Percentiles rank a stretch among this genome's conserved stretches.
phyloP scores from a whole-genome alignment of 2,888 invertebrate genomes.

The Macroteleia sp. region DNA sequence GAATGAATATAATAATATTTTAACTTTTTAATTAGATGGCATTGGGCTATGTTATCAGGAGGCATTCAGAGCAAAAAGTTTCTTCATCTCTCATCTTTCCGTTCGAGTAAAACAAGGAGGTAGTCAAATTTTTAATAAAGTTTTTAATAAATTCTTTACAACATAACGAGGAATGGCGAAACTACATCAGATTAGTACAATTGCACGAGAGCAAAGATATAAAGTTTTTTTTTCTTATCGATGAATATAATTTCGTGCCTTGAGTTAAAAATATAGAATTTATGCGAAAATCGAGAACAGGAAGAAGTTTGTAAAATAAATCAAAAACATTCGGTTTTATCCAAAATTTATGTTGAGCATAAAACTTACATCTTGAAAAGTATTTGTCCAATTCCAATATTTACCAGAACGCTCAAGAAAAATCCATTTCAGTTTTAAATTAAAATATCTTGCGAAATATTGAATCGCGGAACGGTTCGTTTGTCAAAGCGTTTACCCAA shows the following conservation, averaged over 20 bases:
- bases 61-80: background rate
- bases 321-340: constrained; percentile 23
- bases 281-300: too few species aligned
- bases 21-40: background rate
- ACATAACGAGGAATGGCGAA: background rate
- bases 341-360: constrained; percentile 36
- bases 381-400: constrained; percentile 46
- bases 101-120: background rate
- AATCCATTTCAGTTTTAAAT: constrained; percentile 46
- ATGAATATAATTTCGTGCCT: background rate
- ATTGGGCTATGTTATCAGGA: background rate
- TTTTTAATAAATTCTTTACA: constrained; percentile 1
- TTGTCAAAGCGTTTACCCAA: too few species aligned
- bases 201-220: background rate
- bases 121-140: background rate
- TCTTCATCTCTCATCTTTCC: too few species aligned
- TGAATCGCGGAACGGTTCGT: too few species aligned
- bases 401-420: constrained; percentile 29
- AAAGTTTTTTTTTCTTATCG: background rate
- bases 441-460: constrained; percentile 46
- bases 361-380: constrained; percentile 33
- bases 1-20: too few species aligned
- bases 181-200: background rate
- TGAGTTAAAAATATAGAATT: background rate
- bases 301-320: constrained; percentile 23